These are phyloP conservation scores for Cosmopolites sordidus DNA, from an alignment of 2,888 invertebrate species.

Conservation along the genomic window DNA sequence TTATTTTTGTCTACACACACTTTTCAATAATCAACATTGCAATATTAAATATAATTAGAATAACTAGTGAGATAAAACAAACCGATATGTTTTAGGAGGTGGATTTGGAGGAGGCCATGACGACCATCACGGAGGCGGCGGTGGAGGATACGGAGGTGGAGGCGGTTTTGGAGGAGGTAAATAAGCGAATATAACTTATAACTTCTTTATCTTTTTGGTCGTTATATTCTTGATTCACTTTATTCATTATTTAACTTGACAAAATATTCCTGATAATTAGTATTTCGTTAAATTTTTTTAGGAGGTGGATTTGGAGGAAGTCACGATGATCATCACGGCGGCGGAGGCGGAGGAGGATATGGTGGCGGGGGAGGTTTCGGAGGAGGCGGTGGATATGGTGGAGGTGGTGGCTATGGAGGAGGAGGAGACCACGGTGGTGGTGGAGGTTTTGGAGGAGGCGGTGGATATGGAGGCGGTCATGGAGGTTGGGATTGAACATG, in stretches of 20 bases:
- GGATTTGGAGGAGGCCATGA: constrained; percentile 11
- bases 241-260: too few relatives aligned
- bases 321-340: constrained; percentile 10
- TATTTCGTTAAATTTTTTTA: too few relatives aligned
- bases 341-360: constrained; percentile 9
- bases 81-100: constrained; percentile 4
- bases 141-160: constrained; percentile 8
- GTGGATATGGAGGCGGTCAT: constrained; percentile 10
- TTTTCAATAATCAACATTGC: too few relatives aligned
- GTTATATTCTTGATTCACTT: too few relatives aligned
- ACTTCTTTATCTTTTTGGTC: too few relatives aligned
- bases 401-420: not conserved
- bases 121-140: constrained; percentile 9
- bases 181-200: too few relatives aligned
- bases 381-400: too few relatives aligned
- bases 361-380: not conserved
- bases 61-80: too few relatives aligned
- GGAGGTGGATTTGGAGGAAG: constrained; percentile 9
- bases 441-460: constrained; percentile 15
- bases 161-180: constrained; percentile 1
- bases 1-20: too few relatives aligned
- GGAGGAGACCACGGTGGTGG: constrained; percentile 6
- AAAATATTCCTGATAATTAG: too few relatives aligned
- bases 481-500: constrained; percentile 12
- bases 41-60: too few relatives aligned